Conservation (phyloP, 1,140 invertebrate genomes). For the Scaptomyza graminum region DNA sequence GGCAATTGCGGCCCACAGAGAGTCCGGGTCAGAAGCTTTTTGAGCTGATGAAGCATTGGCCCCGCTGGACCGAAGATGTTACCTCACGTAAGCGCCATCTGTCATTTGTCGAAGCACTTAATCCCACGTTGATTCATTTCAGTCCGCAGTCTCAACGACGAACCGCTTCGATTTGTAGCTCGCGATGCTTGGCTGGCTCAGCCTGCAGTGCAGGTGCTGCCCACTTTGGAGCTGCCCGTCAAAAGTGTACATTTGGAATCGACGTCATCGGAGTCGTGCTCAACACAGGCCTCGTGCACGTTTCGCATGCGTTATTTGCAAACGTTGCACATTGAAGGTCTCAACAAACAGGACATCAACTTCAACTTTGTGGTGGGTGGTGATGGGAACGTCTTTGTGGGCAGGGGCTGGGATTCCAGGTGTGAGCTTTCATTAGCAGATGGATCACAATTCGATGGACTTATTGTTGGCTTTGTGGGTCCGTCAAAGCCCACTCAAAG, state of each 20-base stretch:
- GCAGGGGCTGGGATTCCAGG: constrained; percentile 87
- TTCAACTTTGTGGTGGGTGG: constrained; percentile 92
- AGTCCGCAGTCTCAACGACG: constrained; percentile 63
- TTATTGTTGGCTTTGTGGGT: constrained; percentile 57
- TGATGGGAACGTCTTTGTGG: constrained; percentile 88
- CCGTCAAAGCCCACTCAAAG: constrained; percentile 12
- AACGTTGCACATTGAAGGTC: constrained; percentile 86
- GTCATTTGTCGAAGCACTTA: background rate
- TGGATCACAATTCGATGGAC: constrained; percentile 5
- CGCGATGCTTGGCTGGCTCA: constrained; percentile 87
- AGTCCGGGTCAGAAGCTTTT: constrained; percentile 88
- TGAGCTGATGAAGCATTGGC: constrained; percentile 85
- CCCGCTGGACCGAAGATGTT: constrained; percentile 83
- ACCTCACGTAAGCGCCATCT: constrained; percentile 45
- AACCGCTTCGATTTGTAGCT: constrained; percentile 75
- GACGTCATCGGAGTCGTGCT: constrained; percentile 33
- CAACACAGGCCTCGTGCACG: constrained; percentile 57
- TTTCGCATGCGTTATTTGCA: constrained; percentile 85
- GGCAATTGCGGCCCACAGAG: constrained; percentile 86
- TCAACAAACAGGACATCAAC: constrained; percentile 86
- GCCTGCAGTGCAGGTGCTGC: constrained; percentile 81
- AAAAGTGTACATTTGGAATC: constrained; percentile 80
- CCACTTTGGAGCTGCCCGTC: constrained; percentile 83
- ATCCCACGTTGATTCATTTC: constrained; percentile 2
- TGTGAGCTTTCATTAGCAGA: constrained; percentile 58